These are phyloP conservation scores for Yoshiicerus persimilis DNA, from an alignment of 1,140 invertebrate genomes.

Conservation along the genomic window DNA sequence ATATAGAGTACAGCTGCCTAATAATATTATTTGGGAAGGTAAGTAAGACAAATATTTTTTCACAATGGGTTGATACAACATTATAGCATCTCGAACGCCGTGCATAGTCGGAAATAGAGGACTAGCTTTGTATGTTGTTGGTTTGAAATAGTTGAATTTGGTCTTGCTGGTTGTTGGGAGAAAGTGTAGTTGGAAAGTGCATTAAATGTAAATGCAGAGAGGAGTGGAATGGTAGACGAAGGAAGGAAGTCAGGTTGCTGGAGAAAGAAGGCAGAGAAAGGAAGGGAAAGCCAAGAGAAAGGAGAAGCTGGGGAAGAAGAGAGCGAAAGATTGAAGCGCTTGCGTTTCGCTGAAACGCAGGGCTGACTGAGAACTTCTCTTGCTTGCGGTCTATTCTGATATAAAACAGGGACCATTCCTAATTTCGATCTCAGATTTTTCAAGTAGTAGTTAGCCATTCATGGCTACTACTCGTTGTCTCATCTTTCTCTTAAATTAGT, in stretches of 20 bases:
- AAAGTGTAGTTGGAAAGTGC: no score
- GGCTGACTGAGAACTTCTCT: conserved; percentile 10
- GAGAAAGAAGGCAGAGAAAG: neutral
- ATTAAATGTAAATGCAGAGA: neutral
- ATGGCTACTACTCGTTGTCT: conserved; percentile 46
- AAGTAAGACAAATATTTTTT: no score
- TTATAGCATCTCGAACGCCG: no score
- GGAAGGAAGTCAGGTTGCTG: neutral
- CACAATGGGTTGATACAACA: no score
- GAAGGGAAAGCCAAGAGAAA: neutral
- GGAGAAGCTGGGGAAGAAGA: neutral
- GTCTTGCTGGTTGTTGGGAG: no score
- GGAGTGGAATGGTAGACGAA: neutral
- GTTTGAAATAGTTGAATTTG: no score
- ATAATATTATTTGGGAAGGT: no score
- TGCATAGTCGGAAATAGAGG: no score
- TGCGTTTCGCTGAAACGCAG: conserved; percentile 27
- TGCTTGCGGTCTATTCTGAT: neutral
- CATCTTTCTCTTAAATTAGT: conserved; percentile 11
- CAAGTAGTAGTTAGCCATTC: conserved; percentile 48
- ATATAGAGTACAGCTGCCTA: no score
- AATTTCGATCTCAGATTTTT: conserved; percentile 43
- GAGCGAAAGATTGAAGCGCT: conserved; percentile 21
- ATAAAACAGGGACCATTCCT: conserved; percentile 33
- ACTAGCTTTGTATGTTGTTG: no score